Evolutionary conservation across 1,140 invertebrate species (phyloP).

Genomic region (Ooceraea biroi): DNA sequence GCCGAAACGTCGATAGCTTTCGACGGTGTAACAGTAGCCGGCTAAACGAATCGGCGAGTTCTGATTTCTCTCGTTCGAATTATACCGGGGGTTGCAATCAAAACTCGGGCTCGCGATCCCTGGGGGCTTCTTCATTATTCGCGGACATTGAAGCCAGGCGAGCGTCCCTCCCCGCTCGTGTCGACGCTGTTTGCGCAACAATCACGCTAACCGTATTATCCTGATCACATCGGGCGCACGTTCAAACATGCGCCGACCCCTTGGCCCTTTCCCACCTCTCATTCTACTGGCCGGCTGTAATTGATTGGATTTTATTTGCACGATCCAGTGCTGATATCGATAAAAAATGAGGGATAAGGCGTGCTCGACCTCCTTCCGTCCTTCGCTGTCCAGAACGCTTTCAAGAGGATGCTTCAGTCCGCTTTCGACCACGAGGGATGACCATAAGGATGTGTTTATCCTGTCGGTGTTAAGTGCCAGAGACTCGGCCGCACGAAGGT

Average conservation of each 20-base stretch:
- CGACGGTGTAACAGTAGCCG: slow-evolving; percentile 20
- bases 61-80: slow-evolving; percentile 55
- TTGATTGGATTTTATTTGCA: slow-evolving; percentile 70
- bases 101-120: slow-evolving; percentile 41
- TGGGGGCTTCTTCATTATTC: slow-evolving; percentile 58
- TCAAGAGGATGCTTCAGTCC: slow-evolving; percentile 23
- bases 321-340: slow-evolving; percentile 32
- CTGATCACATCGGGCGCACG: slow-evolving; percentile 64
- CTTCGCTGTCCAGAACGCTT: neutral
- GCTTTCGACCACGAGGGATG: slow-evolving; percentile 21
- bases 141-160: slow-evolving; percentile 40
- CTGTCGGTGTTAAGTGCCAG: slow-evolving; percentile 27
- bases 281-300: slow-evolving; percentile 13
- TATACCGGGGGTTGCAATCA: slow-evolving; percentile 56
- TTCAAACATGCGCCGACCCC: slow-evolving; percentile 49
- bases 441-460: slow-evolving; percentile 44
- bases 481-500: slow-evolving; percentile 11
- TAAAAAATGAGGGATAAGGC: slow-evolving; percentile 35
- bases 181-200: slow-evolving; percentile 63
- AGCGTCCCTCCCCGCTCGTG: slow-evolving; percentile 49
- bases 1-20: slow-evolving; percentile 53
- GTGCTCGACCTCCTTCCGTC: neutral
- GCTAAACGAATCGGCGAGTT: slow-evolving; percentile 54
- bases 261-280: slow-evolving; percentile 16
- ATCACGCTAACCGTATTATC: slow-evolving; percentile 70